A percentile compares a stretch with the other conserved stretches of the same genome.
phyloP scores from a whole-genome alignment of 1,140 invertebrate species.

The Drosophila erecta region DNA sequence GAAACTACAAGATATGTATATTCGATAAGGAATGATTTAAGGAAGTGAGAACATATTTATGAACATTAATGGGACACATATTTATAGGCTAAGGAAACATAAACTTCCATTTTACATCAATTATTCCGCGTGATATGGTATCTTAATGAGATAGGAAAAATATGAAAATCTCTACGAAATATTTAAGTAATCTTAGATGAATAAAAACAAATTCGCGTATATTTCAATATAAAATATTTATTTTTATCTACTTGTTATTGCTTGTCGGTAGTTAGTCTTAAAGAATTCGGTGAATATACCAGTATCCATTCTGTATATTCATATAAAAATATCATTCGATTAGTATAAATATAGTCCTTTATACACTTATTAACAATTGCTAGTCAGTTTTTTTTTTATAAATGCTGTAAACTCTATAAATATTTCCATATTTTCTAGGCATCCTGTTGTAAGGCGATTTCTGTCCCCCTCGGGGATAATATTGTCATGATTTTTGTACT shows the following conservation, averaged over 20 bases:
- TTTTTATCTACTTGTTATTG: slow-evolving; percentile 46
- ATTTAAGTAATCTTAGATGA: background rate
- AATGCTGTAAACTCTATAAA: slow-evolving; percentile 38
- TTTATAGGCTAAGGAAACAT: background rate
- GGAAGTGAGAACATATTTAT: background rate
- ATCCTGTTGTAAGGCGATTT: slow-evolving; percentile 29
- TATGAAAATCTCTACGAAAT: background rate
- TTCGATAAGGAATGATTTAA: slow-evolving; percentile 1
- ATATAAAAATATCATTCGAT: slow-evolving; percentile 42
- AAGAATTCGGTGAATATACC: slow-evolving; percentile 27
- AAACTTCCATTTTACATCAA: background rate
- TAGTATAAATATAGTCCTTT: slow-evolving; percentile 28
- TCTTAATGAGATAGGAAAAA: background rate
- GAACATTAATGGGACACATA: background rate
- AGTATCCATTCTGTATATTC: slow-evolving; percentile 20
- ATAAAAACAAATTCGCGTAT: background rate
- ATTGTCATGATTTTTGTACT: slow-evolving; percentile 38
- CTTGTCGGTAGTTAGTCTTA: slow-evolving; percentile 48
- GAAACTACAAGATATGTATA: background rate
- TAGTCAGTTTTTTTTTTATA: slow-evolving; percentile 36
- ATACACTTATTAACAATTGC: slow-evolving; percentile 57
- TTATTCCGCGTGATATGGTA: background rate
- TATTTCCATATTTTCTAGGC: slow-evolving; percentile 49
- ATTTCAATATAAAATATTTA: slow-evolving; percentile 27
- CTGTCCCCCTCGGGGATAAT: slow-evolving; percentile 13